A percentile compares a stretch with the other conserved stretches of the same genome.
phyloP scores from a whole-genome alignment of 2,113 vertebrate species.

The Hippocampus abdominalis region DNA sequence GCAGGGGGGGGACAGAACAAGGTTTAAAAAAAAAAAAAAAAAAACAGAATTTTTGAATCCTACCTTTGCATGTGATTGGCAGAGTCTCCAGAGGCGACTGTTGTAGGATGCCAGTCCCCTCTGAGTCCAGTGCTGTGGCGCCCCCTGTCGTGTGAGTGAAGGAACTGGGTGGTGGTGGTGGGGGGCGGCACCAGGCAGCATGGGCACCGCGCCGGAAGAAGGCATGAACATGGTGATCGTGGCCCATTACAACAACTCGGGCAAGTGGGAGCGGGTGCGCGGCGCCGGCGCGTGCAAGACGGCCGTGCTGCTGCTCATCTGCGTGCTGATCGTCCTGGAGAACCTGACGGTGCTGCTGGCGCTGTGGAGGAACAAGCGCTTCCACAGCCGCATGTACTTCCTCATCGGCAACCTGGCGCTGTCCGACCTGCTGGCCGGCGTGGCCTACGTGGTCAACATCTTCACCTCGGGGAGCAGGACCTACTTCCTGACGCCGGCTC shows the following conservation, averaged over 20 bases:
- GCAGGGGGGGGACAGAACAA: too few relatives aligned
- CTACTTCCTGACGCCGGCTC: conserved; percentile 65
- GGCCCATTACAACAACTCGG: conserved; percentile 73
- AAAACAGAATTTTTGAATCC: neutral
- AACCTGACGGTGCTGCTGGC: conserved; percentile 73
- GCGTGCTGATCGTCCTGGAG: conserved; percentile 73
- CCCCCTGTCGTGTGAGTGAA: conserved; percentile 65
- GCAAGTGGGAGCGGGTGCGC: conserved; percentile 68
- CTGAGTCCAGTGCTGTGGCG: conserved; percentile 50
- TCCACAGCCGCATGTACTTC: conserved; percentile 77
- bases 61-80: conserved; percentile 8
- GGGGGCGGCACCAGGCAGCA: conserved; percentile 19
- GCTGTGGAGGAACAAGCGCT: conserved; percentile 73
- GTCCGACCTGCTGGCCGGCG: conserved; percentile 75
- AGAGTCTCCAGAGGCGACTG: conserved; percentile 20
- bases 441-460: conserved; percentile 75
- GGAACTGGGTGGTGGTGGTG: conserved; percentile 17
- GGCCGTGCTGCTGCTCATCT: conserved; percentile 68
- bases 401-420: conserved; percentile 77
- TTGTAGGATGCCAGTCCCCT: conserved; percentile 29
- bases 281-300: conserved; percentile 53
- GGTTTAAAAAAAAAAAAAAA: too few relatives aligned
- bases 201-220: conserved; percentile 49
- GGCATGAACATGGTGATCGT: conserved; percentile 70
- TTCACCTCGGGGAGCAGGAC: conserved; percentile 70